Evolutionary conservation across 2,113 vertebrate species (phyloP), one percentile per base, ranked within the genome.

Genomic region (Chamaea fasciata): DNA sequence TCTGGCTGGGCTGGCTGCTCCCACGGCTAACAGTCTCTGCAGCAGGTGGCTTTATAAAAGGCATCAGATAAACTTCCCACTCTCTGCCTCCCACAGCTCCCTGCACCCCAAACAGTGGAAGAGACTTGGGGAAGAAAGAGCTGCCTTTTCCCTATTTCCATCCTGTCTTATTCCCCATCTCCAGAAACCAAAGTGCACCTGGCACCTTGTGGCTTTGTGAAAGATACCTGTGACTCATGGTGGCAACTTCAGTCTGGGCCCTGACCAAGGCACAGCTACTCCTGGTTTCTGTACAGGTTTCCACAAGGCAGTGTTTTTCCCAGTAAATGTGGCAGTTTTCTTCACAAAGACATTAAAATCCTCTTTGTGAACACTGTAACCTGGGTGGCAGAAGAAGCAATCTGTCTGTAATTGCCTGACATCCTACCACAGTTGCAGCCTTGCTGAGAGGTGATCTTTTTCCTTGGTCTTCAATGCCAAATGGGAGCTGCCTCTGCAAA

Each of bases 401-500:
- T 63, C 62, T 79, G 47, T 52, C 56, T 75, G 8, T 70, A 24
- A 15, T 46, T 57, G 31, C 42, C 53, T 5, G 14, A 7, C 3
- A 7, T 80, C 49, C 44, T 21, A 33, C 21, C 3, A 2, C 70
- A 0, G 0, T 4, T 31, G 2, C 57, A 73, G 35, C 53, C 19
- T 49, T 73, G 30, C 57, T 79, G 57, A 82, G 62, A 49, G 46
- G 13, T 50, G 44, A n/a, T 20, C 12, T 70, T 21, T 10, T 68
- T 53, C 37, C 28, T 84, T 22, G 10, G 18, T 80, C 42, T 87
- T 87, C 1, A 1, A 1, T 71, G 57, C 20, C 59, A 62, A 10
- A 79, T 9, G 27, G 70, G 30, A 86, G 31, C 64, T 83, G 37
- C 30, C 55, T 22, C 31, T 77, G 53, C 41, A 0, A 1, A 30